A percentile compares a stretch with the other conserved stretches of the same genome.
phyloP scores from a whole-genome alignment of 2,797 vertebrate genomes.

The Mareca strepera region DNA sequence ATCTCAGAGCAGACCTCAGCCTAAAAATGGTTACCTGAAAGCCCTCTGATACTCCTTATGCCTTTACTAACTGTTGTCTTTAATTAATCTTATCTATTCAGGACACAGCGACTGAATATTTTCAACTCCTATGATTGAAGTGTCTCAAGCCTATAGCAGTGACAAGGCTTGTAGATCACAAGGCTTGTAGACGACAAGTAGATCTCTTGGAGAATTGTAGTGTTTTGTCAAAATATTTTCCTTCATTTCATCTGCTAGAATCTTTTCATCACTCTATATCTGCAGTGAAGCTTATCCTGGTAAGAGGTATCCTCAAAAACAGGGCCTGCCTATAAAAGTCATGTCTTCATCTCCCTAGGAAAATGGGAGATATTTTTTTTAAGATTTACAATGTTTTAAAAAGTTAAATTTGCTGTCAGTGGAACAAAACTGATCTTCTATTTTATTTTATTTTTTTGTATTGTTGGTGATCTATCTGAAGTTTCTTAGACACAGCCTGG shows the following conservation, averaged over 20 bases:
- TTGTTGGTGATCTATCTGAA: neutral
- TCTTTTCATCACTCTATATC: neutral
- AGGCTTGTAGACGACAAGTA: neutral
- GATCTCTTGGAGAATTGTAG: neutral
- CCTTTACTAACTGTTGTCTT: neutral
- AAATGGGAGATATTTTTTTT: neutral
- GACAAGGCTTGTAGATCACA: neutral
- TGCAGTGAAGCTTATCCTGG: neutral
- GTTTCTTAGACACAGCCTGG: neutral
- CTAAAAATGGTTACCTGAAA: neutral
- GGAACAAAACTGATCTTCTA: neutral
- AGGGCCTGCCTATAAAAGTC: neutral
- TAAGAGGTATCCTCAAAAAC: neutral
- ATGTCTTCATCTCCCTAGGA: neutral
- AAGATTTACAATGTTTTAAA: neutral
- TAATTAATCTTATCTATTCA: neutral
- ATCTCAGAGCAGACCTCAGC: neutral
- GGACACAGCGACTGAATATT: neutral
- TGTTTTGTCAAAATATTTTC: neutral
- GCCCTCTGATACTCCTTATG: neutral
- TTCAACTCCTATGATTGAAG: neutral
- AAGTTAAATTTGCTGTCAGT: neutral
- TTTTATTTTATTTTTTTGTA: neutral
- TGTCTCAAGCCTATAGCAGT: neutral
- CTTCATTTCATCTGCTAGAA: neutral